These are phyloP conservation scores for Prochilodus magdalenae DNA, from an alignment of 2,113 vertebrate species.

Conservation along the genomic window DNA sequence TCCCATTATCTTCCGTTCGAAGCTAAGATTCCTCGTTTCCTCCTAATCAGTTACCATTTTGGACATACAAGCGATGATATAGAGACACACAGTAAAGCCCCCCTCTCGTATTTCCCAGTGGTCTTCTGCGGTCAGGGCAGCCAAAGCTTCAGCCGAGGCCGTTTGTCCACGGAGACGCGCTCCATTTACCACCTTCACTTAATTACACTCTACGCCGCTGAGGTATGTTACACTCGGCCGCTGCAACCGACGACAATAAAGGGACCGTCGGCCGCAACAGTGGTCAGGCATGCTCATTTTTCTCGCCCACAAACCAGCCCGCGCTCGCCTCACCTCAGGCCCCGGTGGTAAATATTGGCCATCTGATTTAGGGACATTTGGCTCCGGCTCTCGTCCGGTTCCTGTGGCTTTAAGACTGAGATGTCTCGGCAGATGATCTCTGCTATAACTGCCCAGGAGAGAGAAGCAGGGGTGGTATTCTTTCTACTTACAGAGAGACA, in stretches of 20 bases:
- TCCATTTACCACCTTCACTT: constrained; percentile 65
- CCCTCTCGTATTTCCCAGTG: background rate
- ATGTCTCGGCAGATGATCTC: background rate
- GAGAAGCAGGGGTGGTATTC: no score
- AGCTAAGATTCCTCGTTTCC: no score
- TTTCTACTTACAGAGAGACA: no score
- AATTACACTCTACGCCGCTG: constrained; percentile 64
- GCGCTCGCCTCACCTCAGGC: constrained; percentile 21
- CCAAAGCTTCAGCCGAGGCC: constrained; percentile 29
- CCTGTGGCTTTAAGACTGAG: constrained; percentile 66
- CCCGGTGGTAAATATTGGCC: constrained; percentile 73
- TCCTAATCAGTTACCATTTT: no score
- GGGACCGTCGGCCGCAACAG: constrained; percentile 25
- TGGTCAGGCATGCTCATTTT: constrained; percentile 40
- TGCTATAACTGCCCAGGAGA: no score
- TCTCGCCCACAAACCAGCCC: constrained; percentile 28
- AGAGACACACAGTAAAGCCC: background rate
- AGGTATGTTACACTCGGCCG: constrained; percentile 39
- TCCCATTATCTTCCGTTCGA: no score
- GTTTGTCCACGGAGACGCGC: constrained; percentile 55
- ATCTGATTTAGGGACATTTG: constrained; percentile 66
- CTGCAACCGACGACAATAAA: constrained; percentile 52
- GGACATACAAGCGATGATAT: background rate
- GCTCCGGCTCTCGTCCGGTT: constrained; percentile 66
- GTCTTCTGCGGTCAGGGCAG: constrained; percentile 24